Percentiles rank a stretch among this genome's conserved stretches.
These are phyloP conservation scores for Scaptomyza pallida DNA, from an alignment of 1,140 invertebrate species.

Conservation along the genomic window DNA sequence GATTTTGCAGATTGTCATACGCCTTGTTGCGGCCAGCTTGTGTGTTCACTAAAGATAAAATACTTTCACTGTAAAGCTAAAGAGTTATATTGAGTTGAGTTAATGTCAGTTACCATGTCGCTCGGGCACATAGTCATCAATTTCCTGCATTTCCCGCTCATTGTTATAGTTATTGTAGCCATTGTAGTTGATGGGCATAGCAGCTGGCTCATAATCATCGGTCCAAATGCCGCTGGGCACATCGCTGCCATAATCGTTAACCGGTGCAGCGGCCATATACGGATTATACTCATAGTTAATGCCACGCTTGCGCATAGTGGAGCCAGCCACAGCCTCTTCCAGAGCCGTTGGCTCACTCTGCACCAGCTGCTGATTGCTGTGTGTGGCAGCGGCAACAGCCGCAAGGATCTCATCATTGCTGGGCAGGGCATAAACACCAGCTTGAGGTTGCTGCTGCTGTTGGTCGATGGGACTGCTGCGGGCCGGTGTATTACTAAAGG, in stretches of 20 bases:
- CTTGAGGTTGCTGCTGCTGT: slow-evolving; percentile 38
- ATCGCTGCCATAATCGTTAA: slow-evolving; percentile 45
- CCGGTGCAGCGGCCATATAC: slow-evolving; percentile 41
- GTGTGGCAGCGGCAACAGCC: slow-evolving; percentile 74
- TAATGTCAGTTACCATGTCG: slow-evolving; percentile 68
- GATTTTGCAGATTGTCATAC: slow-evolving; percentile 79
- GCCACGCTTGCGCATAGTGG: slow-evolving; percentile 75
- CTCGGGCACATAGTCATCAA: slow-evolving; percentile 75
- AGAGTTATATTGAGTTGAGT: no score
- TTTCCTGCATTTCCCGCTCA: slow-evolving; percentile 69
- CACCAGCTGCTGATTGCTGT: slow-evolving; percentile 60
- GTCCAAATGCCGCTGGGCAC: slow-evolving; percentile 60
- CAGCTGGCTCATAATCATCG: slow-evolving; percentile 66
- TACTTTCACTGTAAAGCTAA: neutral
- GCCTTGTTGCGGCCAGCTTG: slow-evolving; percentile 68
- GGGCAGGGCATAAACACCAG: slow-evolving; percentile 67
- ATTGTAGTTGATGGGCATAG: slow-evolving; percentile 43
- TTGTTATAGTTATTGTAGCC: slow-evolving; percentile 39
- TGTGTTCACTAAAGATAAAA: slow-evolving; percentile 31
- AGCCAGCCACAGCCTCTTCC: slow-evolving; percentile 64
- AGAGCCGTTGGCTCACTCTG: slow-evolving; percentile 59
- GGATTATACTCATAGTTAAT: slow-evolving; percentile 74
- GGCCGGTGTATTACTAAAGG: slow-evolving; percentile 67
- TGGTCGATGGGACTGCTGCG: slow-evolving; percentile 14
- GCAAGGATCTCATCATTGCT: slow-evolving; percentile 76